Evolutionary conservation across 2,113 vertebrate genomes (phyloP), one percentile per base, ranked within the genome.

Genomic region (Ondatra zibethicus): DNA sequence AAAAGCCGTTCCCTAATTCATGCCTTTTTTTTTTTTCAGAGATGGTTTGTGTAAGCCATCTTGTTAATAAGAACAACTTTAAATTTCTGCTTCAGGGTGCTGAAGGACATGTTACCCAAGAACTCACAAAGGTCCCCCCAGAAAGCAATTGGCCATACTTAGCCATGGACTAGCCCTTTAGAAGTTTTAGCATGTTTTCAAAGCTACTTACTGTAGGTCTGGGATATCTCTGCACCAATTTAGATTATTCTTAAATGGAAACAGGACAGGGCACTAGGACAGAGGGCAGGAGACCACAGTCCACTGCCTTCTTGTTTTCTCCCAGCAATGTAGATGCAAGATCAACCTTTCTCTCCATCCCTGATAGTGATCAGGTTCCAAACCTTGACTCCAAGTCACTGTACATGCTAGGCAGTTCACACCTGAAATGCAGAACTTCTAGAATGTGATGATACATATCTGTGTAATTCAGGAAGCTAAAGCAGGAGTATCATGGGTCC

Each of bases 351-450:
- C 84, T 81, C 66, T 94, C 93, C 89, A 86, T 21, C n/a, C 97
- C 95, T 47, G 81, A 89, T 89, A 91, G 97, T 97, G 96, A 12
- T 25, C 84, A 23, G 92, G 12, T 93, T 94, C 87, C 82, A 89
- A 87, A 72, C 96, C 97, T 81, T 94, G 96, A 91, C 50, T 93
- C 47, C 73, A 96, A 97, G 97, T 97, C 95, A 94, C 65, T n/a
- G 7, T 84, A 85, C 92, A 94, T 96, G 96, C 94, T 92, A 85
- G 89, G 97, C 78, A 90, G 92, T 87, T 39, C 61, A 55, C 91
- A 31, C 97, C 94, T 95, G 92, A 98, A 97, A 97, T 97, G 94
- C 96, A 73, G 68, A 31, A 42, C 3, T 10, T 55, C 1, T 52
- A 8, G 36, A 72, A 36, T 23, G 29, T 5, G 25, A 52, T 66